Evolutionary conservation across 2,888 invertebrate genomes (phyloP), one percentile per base, ranked within the genome.

Genomic region (Rutpela maculata): DNA sequence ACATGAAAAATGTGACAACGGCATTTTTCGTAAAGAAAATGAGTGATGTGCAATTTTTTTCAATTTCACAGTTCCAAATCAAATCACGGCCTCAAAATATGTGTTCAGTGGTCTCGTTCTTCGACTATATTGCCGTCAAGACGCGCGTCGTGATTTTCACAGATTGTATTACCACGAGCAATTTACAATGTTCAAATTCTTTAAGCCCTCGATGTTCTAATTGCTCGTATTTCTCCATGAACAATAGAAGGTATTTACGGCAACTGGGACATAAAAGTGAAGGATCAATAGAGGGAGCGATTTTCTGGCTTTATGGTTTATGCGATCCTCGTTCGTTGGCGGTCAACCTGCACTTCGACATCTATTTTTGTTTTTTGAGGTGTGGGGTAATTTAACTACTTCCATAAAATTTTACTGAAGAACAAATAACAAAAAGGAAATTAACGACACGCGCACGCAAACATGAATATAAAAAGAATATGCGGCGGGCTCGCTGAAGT

Each of bases 371-470:
- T 56, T 60, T 79, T 81, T 79, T 18, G 72, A 77, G 77, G 77
- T 77, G 85, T 84, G 83, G 78, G 78, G 70, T 43, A 66, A 65
- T 74, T 77, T 65, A 77, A 77, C 59, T 60, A 63, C 74, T 70
- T 65, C 65, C 70, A 74, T 70, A 77, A 77, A 77, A 77, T 66
- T 76, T 63, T 60, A 70, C 74, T 83, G 83, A 84, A 85, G 84
- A 85, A 84, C 84, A 85, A 84, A 84, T 83, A 86, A 85, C 86
- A 86, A 86, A 79, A 86, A 84, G 85, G 85, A 86, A 88, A 87
- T 88, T 87, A 88, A 87, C 83, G 87, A 85, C 87, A 87, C 85
- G 84, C 85, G 86, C 87, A 87, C 83, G 84, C 86, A 82, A 85
- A 82, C 86, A 86, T 86, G 87, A 86, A 86, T 86, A 87, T 86